Evolutionary conservation across 1,140 invertebrate genomes (phyloP).

Genomic region (Trachymyrmex septentrionalis): DNA sequence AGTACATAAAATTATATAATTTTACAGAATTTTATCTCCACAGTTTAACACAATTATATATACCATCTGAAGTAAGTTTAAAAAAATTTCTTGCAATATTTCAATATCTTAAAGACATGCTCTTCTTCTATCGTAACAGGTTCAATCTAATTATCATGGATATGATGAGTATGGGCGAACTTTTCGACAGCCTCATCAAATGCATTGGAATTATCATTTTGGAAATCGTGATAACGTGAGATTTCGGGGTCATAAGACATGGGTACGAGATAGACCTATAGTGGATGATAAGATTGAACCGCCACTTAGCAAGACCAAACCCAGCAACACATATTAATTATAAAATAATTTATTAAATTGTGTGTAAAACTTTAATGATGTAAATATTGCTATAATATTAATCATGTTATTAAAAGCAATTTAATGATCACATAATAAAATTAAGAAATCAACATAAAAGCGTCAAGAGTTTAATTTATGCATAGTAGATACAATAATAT

Average conservation of each 20-base stretch:
- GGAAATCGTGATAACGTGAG: neutral
- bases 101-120: neutral
- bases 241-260: constrained; percentile 12
- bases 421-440: constrained; percentile 1
- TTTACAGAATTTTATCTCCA: neutral
- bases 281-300: constrained; percentile 78
- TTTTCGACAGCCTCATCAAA: constrained; percentile 30
- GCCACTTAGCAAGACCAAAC: constrained; percentile 74
- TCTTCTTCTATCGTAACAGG: constrained; percentile 25
- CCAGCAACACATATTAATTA: constrained; percentile 28
- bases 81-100: neutral
- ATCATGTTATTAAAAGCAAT: neutral
- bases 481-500: constrained; percentile 11
- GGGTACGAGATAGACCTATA: constrained; percentile 9
- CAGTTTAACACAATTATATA: neutral
- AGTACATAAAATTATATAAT: neutral
- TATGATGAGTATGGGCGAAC: constrained; percentile 39
- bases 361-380: neutral
- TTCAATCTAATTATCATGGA: constrained; percentile 55
- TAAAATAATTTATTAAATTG: neutral
- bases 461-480: constrained; percentile 41
- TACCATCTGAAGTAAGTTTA: neutral
- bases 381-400: constrained; percentile 19
- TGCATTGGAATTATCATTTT: constrained; percentile 7
- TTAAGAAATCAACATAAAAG: constrained; percentile 52